Conservation (phyloP, 2,113 vertebrate genomes). For the Tetrax tetrax region DNA sequence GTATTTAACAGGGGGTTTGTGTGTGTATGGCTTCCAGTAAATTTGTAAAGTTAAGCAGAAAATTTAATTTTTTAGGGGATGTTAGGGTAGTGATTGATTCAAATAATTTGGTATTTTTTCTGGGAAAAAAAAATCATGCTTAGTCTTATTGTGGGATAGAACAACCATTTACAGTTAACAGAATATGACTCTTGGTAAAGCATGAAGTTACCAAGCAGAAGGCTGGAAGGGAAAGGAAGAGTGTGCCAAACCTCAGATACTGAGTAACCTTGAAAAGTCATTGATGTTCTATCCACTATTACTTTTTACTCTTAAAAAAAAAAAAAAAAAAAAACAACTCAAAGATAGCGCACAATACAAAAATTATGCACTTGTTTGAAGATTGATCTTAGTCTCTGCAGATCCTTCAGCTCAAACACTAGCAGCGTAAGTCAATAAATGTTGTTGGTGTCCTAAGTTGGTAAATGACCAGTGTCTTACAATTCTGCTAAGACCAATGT, state of each 20-base stretch:
- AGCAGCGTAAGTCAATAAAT: not conserved
- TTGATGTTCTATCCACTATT: not conserved
- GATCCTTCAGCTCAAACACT: not conserved
- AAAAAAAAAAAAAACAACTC: not conserved
- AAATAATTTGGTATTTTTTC: not conserved
- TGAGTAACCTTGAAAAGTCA: not conserved
- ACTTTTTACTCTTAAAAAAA: not conserved
- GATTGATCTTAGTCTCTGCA: not conserved
- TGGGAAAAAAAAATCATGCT: not conserved
- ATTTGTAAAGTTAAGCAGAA: not conserved
- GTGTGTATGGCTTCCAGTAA: not conserved
- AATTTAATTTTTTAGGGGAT: not conserved
- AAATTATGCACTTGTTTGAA: not conserved
- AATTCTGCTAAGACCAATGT: not conserved
- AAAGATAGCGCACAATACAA: not conserved
- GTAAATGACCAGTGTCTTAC: not conserved
- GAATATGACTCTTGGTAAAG: not conserved
- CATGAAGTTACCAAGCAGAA: not conserved
- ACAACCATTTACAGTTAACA: not conserved
- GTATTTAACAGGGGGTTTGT: not conserved
- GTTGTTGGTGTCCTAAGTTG: not conserved
- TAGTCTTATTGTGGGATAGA: not conserved
- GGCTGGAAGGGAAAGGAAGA: not conserved
- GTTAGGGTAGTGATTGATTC: not conserved
- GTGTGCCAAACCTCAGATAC: not conserved